Percentiles rank a stretch among this genome's conserved stretches.
Evolutionary conservation across 2,797 vertebrate species (phyloP).

Genomic region (Pagetopsis macropterus): DNA sequence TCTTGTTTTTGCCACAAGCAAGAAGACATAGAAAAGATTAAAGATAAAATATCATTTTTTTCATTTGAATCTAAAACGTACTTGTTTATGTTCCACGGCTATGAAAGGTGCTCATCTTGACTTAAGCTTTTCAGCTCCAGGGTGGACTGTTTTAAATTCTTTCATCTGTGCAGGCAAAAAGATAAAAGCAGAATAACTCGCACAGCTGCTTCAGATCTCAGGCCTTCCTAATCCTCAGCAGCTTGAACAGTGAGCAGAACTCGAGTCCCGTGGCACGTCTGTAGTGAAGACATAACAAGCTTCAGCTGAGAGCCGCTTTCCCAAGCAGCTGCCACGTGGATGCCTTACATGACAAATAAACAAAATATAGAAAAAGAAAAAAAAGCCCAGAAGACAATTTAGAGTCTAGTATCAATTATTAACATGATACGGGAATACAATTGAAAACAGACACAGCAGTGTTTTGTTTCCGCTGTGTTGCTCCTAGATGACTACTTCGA

Average conservation of each 20-base stretch:
- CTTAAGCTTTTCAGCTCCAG: background rate
- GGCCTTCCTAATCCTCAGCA: slow-evolving; percentile 23
- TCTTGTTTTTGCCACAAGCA: background rate
- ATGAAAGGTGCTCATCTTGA: background rate
- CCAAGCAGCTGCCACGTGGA: slow-evolving; percentile 11
- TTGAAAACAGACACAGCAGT: background rate
- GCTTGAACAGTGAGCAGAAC: slow-evolving; percentile 19
- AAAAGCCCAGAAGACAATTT: background rate
- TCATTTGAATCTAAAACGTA: background rate
- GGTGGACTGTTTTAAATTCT: slow-evolving; percentile 7
- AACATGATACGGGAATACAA: background rate
- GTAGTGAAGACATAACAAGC: slow-evolving; percentile 7
- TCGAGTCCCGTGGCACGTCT: background rate
- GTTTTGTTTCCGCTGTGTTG: background rate
- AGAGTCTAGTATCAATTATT: background rate
- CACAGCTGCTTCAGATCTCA: slow-evolving; percentile 37
- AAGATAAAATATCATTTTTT: background rate
- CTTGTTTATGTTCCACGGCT: background rate
- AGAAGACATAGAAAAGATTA: background rate
- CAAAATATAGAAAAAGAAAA: background rate
- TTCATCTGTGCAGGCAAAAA: slow-evolving; percentile 3
- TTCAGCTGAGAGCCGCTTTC: background rate
- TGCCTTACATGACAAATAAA: background rate
- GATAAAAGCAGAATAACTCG: background rate
- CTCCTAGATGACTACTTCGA: background rate